Base-by-base conservation (phyloP, 2,888 invertebrate species). In the Malthinus seriepunctatus region DNA sequence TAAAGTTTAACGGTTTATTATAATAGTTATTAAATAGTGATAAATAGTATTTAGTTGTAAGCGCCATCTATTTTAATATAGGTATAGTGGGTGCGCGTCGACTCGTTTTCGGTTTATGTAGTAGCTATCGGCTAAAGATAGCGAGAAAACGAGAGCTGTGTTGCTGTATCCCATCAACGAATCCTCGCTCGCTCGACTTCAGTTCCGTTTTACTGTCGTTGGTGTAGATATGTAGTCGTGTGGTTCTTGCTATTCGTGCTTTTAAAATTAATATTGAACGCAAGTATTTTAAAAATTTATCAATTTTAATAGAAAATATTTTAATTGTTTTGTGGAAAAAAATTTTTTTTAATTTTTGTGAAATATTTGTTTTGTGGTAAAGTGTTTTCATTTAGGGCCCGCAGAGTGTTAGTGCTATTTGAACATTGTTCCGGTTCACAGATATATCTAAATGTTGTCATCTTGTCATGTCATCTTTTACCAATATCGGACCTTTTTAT, bases 41-140 rank as follows among this genome's bases (percentile, higher is more conserved):
- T 15, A 42, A 42, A 42, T 15, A 42, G 14, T 15, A 15, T n/a
- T 11, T 42, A 23, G 39, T 42, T 42, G 15, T 42, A 73, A 76
- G 70, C 64, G 59, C 59, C 59, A 54, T 59, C 59, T 61, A 53
- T 46, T 52, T 15, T 35, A 32, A 11, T 49, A 31, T 50, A 51
- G 60, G 42, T 51, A 56, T 60, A 55, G 42, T 46, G 23, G 5
- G 5, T 23, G 55, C 55, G 60, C 60, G 60, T 60, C 60, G 60
- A 60, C 60, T 60, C 60, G 55, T 55, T 42, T 51, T 60, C 60
- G 55, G 55, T 42, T 51, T 58, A n/a, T n/a, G n/a, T 60, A 51
- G 55, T 49, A 23, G 23, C 23, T 23, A 23, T 23, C 23, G 55
- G 50, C 34, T 38, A 48, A 44, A 60, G 60, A 60, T 55, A 48